A percentile compares a stretch with the other conserved stretches of the same genome.
phyloP scores from a whole-genome alignment of 2,113 vertebrate species.

The Carettochelys insculpta region DNA sequence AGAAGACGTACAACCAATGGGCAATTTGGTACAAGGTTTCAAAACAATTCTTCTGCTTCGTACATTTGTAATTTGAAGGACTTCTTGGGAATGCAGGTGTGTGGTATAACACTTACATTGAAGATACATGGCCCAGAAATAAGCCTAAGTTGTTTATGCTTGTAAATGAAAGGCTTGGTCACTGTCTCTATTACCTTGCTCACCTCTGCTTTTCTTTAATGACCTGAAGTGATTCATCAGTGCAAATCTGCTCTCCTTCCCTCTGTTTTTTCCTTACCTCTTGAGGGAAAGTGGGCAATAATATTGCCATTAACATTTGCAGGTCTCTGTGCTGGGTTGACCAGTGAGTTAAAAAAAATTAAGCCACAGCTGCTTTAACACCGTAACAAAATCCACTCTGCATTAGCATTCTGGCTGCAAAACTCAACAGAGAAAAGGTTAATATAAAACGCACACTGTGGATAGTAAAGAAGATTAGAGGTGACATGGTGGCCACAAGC shows the following conservation, averaged over 20 bases:
- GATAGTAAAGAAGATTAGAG: slow-evolving; percentile 48
- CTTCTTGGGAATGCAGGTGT: background rate
- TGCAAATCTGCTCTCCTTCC: background rate
- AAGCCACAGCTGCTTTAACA: slow-evolving; percentile 9
- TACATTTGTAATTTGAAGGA: background rate
- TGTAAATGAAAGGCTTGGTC: background rate
- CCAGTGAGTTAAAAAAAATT: background rate
- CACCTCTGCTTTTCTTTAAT: background rate
- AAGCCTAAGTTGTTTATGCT: background rate
- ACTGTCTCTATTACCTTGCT: background rate
- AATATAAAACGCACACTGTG: slow-evolving; percentile 20
- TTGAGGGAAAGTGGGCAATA: background rate
- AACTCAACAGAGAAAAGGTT: slow-evolving; percentile 48
- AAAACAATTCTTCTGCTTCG: background rate
- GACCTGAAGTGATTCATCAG: background rate
- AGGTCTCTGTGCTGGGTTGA: background rate
- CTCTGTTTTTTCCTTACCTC: background rate
- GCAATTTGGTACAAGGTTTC: background rate
- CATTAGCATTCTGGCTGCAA: background rate
- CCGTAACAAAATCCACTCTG: background rate
- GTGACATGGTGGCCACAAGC: slow-evolving; percentile 57
- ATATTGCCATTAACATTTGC: background rate
- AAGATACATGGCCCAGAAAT: background rate
- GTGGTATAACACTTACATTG: background rate
- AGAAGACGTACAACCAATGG: background rate